phyloP scores from a whole-genome alignment of 2,113 vertebrate genomes.

The Oreochromis niloticus region DNA sequence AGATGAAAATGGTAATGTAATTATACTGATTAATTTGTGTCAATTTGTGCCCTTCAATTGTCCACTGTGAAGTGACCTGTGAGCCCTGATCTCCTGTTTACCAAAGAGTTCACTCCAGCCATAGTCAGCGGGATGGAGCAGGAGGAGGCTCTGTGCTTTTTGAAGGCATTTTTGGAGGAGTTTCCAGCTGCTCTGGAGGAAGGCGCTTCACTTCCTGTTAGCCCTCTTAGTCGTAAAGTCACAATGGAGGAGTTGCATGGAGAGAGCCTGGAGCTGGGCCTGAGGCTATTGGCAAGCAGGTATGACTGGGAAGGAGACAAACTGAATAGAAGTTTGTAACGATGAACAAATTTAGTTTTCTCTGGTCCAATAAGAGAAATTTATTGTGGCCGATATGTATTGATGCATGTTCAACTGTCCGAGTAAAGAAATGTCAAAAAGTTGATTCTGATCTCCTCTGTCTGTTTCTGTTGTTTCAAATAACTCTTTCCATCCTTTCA shows the following conservation, averaged over 20 bases:
- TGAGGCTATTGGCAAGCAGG: slow-evolving; percentile 76
- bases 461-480: too few species aligned
- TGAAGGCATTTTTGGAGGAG: slow-evolving; percentile 71
- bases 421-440: too few species aligned
- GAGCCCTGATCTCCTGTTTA: neutral
- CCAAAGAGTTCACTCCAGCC: neutral
- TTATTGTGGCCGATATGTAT: neutral
- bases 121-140: slow-evolving; percentile 40
- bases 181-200: slow-evolving; percentile 71
- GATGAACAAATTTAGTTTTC: neutral
- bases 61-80: neutral
- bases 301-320: slow-evolving; percentile 27
- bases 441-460: too few species aligned
- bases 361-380: neutral
- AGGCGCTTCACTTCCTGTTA: slow-evolving; percentile 66
- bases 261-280: slow-evolving; percentile 75
- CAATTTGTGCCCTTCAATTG: neutral
- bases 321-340: neutral
- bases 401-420: too few species aligned
- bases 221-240: slow-evolving; percentile 57
- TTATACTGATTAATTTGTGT: neutral
- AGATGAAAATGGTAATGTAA: neutral
- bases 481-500: neutral
- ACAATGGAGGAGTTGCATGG: slow-evolving; percentile 76
- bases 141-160: slow-evolving; percentile 55